A percentile compares a stretch with the other conserved stretches of the same genome.
Conservation (phyloP, 2,113 vertebrate genomes). For the Coptodon bakossiorum region DNA sequence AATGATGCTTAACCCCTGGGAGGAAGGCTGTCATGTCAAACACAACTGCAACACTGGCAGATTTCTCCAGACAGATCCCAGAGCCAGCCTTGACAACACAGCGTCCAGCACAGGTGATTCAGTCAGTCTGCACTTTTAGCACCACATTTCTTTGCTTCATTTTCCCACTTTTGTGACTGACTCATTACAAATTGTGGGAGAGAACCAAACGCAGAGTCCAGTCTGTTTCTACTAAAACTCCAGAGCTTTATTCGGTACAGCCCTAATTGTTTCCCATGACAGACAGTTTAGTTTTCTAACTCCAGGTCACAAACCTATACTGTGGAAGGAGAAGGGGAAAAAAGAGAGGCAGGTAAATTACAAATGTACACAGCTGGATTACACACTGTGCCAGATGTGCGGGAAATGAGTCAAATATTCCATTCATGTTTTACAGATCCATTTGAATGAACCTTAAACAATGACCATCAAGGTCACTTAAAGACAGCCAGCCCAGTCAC, state of each 20-base stretch:
- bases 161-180: background rate
- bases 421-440: background rate
- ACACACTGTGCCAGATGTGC: background rate
- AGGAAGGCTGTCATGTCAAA: constrained; percentile 47
- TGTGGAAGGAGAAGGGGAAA: background rate
- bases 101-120: constrained; percentile 24
- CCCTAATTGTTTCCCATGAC: background rate
- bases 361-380: background rate
- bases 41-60: constrained; percentile 39
- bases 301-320: background rate
- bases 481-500: background rate
- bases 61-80: constrained; percentile 30
- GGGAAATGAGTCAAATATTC: background rate
- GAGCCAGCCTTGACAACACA: constrained; percentile 3
- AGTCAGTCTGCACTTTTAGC: background rate
- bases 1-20: constrained; percentile 49
- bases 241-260: background rate
- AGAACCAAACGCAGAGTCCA: background rate
- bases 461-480: background rate
- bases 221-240: background rate
- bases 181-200: background rate
- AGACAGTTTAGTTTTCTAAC: background rate
- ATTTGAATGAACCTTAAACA: background rate
- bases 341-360: background rate
- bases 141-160: background rate